phyloP scores from a whole-genome alignment of 2,797 vertebrate species.

The Crypturellus tataupa region DNA sequence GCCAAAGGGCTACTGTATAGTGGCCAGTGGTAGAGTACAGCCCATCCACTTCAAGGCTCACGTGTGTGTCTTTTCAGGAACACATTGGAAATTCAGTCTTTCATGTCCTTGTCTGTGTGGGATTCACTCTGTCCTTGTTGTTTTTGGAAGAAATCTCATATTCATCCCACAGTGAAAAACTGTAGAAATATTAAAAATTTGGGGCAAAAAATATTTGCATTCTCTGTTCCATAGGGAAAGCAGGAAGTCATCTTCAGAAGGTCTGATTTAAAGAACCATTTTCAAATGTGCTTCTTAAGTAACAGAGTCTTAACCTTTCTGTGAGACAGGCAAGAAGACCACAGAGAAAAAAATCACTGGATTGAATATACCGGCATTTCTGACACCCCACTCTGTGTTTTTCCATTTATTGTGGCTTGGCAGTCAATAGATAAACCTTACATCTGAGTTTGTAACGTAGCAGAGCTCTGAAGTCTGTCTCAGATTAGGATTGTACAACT shows the following conservation, averaged over 20 bases:
- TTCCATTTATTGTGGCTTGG: not conserved
- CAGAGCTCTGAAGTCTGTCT: not conserved
- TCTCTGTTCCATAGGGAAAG: not conserved
- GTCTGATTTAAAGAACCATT: not conserved
- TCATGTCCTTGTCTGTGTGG: not conserved
- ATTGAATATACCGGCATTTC: not conserved
- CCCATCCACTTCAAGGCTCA: not conserved
- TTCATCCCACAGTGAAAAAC: not conserved
- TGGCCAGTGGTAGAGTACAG: not conserved
- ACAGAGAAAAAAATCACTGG: not conserved
- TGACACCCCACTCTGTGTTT: not conserved
- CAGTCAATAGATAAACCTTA: not conserved
- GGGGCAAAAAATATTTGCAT: accelerated
- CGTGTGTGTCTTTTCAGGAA: not conserved
- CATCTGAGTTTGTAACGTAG: not conserved
- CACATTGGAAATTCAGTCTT: not conserved
- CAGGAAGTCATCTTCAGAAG: not conserved
- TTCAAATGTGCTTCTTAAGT: not conserved
- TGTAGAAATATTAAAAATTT: not conserved
- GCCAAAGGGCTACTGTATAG: not conserved
- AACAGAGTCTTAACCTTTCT: not conserved
- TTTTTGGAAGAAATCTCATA: not conserved
- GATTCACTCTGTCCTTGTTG: not conserved
- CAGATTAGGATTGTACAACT: not conserved
- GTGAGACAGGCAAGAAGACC: not conserved